Percentiles rank a stretch among this genome's conserved stretches.
These are phyloP conservation scores for Tetrapedia diversipes DNA, from an alignment of 2,888 invertebrate species.

Conservation along the genomic window DNA sequence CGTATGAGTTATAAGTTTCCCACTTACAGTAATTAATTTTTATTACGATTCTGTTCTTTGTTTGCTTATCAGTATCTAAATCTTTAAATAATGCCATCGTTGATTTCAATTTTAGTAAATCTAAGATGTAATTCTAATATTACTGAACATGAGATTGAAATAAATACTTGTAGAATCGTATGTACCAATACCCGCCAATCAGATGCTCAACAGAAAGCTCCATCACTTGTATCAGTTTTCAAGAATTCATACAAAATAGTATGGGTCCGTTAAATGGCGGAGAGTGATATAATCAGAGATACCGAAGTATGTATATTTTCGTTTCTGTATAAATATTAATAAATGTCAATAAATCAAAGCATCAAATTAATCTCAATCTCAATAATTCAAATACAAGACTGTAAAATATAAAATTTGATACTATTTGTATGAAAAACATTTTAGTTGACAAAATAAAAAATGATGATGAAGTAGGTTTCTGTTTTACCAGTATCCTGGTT, in stretches of 20 bases:
- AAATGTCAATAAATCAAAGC: not conserved
- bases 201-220: not conserved
- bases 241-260: slow-evolving; percentile 8
- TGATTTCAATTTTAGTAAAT: too few relatives aligned
- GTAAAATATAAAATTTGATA: not conserved
- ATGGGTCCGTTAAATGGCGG: not conserved
- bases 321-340: too few relatives aligned
- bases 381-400: not conserved
- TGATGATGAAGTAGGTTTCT: not conserved
- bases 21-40: not conserved
- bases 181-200: slow-evolving; percentile 20
- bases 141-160: too few relatives aligned
- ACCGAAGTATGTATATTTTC: not conserved
- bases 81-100: too few relatives aligned
- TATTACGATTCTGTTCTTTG: not conserved
- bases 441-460: not conserved
- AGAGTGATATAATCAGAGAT: not conserved
- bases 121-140: too few relatives aligned
- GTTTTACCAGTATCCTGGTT: not conserved
- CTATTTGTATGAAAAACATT: not conserved
- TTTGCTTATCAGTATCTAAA: not conserved
- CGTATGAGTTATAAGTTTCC: not conserved
- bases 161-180: not conserved
- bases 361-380: not conserved
- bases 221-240: slow-evolving; percentile 4